Evolutionary conservation across 2,797 vertebrate species (phyloP).

Genomic region (Acanthornis magna): DNA sequence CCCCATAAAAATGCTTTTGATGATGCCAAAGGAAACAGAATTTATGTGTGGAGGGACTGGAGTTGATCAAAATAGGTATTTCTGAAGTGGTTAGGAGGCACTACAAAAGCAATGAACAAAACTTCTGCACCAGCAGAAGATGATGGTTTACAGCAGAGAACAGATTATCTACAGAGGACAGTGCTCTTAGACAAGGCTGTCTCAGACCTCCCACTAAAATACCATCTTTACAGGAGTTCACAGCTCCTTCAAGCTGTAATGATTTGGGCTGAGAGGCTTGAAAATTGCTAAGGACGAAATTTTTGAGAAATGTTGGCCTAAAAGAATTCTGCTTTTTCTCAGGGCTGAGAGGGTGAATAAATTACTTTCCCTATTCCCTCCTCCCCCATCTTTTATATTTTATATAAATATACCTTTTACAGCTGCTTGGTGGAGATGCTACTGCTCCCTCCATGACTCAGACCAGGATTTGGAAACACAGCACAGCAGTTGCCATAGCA

Average conservation of each 20-base stretch:
- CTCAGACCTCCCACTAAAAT: background rate
- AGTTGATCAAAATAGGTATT: background rate
- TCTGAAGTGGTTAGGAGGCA: background rate
- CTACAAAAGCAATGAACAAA: background rate
- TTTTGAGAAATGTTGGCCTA: background rate
- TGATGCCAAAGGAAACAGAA: background rate
- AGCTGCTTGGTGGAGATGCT: constrained; percentile 16
- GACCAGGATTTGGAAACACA: background rate
- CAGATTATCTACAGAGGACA: background rate
- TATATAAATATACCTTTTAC: background rate
- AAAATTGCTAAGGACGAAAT: background rate
- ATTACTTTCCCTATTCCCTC: background rate
- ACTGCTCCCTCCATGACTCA: background rate
- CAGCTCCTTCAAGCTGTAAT: background rate
- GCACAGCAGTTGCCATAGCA: background rate
- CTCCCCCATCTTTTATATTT: background rate
- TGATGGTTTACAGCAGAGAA: background rate
- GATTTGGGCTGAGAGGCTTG: background rate
- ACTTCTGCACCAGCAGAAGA: accelerated
- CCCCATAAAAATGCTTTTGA: background rate
- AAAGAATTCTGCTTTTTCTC: background rate
- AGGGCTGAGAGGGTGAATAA: background rate
- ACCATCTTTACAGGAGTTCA: background rate
- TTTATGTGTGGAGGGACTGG: background rate
- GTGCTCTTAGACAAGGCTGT: background rate